Conservation (phyloP, 64 coral and sea anemone species). For the Montipora sp. region DNA sequence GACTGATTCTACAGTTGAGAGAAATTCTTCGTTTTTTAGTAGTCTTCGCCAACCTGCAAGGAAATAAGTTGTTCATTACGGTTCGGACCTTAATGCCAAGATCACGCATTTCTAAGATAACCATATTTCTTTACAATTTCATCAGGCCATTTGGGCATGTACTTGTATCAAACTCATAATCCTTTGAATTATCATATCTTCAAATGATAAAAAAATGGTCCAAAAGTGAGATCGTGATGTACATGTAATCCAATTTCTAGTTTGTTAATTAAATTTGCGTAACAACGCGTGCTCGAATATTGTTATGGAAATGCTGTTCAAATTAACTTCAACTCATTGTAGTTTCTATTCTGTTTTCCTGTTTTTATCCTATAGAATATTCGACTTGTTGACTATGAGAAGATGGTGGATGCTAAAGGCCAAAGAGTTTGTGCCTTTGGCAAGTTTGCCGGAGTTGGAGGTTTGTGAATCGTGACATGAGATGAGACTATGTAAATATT, state of each 20-base stretch:
- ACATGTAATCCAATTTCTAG: no score
- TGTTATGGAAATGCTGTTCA: background rate
- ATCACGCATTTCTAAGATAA: no score
- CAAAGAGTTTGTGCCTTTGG: slow-evolving; percentile 98
- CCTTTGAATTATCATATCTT: no score
- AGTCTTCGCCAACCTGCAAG: background rate
- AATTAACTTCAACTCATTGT: background rate
- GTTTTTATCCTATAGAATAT: slow-evolving; percentile 74
- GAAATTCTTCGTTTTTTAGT: background rate
- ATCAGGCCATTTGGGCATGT: no score
- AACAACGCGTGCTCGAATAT: background rate
- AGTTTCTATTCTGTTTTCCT: background rate
- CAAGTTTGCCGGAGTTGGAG: slow-evolving; percentile 97
- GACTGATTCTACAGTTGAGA: no score
- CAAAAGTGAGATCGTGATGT: no score
- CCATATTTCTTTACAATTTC: no score
- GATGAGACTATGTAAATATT: background rate
- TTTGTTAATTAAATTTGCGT: background rate
- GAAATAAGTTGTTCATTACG: background rate
- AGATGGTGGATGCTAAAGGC: slow-evolving; percentile 92
- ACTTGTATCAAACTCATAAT: no score
- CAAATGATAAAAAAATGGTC: no score
- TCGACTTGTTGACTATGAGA: slow-evolving; percentile 96
- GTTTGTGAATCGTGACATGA: slow-evolving; percentile 20
- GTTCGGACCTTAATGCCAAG: no score